Conservation (phyloP, 2,888 invertebrate genomes). For the Coenonympha arcania region DNA sequence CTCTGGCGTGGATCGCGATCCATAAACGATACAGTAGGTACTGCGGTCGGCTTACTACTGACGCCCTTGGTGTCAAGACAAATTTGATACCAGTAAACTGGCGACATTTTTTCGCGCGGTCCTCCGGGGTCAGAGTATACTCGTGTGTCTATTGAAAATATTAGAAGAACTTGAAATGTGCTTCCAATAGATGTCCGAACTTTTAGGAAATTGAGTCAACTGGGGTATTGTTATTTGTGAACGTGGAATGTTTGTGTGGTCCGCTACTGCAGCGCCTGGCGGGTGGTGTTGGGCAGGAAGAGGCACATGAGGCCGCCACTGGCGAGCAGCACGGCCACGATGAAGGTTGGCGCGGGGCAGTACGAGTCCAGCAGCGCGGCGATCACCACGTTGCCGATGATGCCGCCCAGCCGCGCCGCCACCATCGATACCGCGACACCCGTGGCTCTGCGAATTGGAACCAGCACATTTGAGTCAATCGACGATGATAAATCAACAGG, state of each 20-base stretch:
- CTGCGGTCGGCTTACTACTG: too few relatives aligned
- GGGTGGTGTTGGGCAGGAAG: slow-evolving; percentile 90
- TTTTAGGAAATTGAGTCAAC: not conserved
- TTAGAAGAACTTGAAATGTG: too few relatives aligned
- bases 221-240: too few relatives aligned
- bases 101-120: too few relatives aligned
- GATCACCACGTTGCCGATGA: slow-evolving; percentile 89
- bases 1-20: too few relatives aligned
- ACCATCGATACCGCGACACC: slow-evolving; percentile 94
- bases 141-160: too few relatives aligned
- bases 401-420: slow-evolving; percentile 90
- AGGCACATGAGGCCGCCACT: slow-evolving; percentile 91
- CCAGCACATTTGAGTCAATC: not conserved
- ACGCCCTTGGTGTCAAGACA: too few relatives aligned
- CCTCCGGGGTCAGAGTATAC: too few relatives aligned
- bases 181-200: too few relatives aligned
- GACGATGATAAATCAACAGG: not conserved
- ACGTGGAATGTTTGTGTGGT: slow-evolving; percentile 1
- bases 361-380: slow-evolving; percentile 89
- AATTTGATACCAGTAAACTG: too few relatives aligned
- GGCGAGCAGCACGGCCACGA: slow-evolving; percentile 87
- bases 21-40: too few relatives aligned
- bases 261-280: slow-evolving; percentile 77
- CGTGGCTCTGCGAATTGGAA: slow-evolving; percentile 79
- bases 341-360: slow-evolving; percentile 94